A percentile compares a stretch with the other conserved stretches of the same genome.
phyloP scores from a whole-genome alignment of 2,888 invertebrate species.

The Beris chalybata region DNA sequence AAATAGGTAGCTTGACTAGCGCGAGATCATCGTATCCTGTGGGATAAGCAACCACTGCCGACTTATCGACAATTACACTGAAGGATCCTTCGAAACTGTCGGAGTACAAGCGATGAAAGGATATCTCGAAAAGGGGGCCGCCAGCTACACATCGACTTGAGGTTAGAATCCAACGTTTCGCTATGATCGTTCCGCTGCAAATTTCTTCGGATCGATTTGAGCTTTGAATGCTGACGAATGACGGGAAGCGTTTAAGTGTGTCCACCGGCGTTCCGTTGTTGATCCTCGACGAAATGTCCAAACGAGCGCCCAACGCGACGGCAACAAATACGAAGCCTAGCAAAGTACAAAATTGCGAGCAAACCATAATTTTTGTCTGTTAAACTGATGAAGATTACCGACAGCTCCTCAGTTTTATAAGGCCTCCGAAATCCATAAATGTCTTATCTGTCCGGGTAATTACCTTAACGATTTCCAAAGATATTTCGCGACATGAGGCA shows the following conservation, averaged over 20 bases:
- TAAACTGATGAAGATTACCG: no score
- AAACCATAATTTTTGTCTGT: background rate
- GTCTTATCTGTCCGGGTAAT: no score
- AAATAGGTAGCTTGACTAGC: conserved; percentile 37
- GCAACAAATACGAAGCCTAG: background rate
- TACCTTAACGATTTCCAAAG: no score
- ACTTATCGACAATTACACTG: conserved; percentile 34
- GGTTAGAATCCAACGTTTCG: conserved; percentile 38
- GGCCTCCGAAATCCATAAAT: no score
- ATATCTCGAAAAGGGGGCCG: conserved; percentile 21
- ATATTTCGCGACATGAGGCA: no score
- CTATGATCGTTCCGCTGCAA: conserved; percentile 40
- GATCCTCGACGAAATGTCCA: conserved; percentile 5
- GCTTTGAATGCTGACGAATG: conserved; percentile 12
- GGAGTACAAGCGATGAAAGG: conserved; percentile 39
- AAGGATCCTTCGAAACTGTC: conserved; percentile 31
- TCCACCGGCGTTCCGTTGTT: conserved; percentile 12
- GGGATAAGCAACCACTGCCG: conserved; percentile 28
- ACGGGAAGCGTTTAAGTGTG: conserved; percentile 15
- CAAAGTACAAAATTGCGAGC: background rate
- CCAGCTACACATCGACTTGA: conserved; percentile 33
- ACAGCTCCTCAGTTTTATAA: no score
- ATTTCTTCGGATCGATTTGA: conserved; percentile 8
- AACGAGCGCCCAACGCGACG: background rate
- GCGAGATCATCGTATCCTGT: conserved; percentile 35